Base-by-base conservation (phyloP, 2,888 invertebrate genomes). In the Copidosoma aretas region DNA sequence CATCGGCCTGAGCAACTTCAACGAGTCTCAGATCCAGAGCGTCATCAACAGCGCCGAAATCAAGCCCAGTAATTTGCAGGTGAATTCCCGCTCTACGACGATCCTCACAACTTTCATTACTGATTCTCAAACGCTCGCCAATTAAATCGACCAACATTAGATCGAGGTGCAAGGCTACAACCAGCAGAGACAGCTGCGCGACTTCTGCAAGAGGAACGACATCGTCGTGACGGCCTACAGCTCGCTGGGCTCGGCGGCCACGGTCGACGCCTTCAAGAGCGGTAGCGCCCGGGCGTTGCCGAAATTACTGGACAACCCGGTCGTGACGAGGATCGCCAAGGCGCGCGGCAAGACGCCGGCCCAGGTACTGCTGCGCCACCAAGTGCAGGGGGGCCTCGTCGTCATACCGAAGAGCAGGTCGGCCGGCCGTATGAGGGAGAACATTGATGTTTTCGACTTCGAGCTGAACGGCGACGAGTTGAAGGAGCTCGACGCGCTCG, bases 321-420 rank as follows among this genome's bases (percentile, higher is more conserved):
- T 84, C 22, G 89, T 92, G 3, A 79, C 82, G 73, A 83, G 86
- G 73, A 85, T 92, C 15, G 88, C 90, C 21, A 80, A 81, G 15
- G 86, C 85, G 60, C 86, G 91, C 77, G 84, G 85, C 0, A 91
- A 89, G 81, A 86, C 89, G 4, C 83, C 91, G 0, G 92, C 90
- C 15, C 93, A 93, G 85, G 85, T 93, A 60, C 82, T 92, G 59
- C 84, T 94, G n/a, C 86, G 89, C 71, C 91, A 90, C 78, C 83
- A 91, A 60, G 83, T 91, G 0, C 90, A 91, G 78, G 87, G 89
- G 74, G 88, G 88, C 49, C 84, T 93, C 51, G 86, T 88, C 52
- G 91, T 91, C 17, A 92, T 94, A 77, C 93, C 93, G 19, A 94
- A 93, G 84, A 93, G 93, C 81, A 87, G 89, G 0, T 91, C 89